A percentile compares a stretch with the other conserved stretches of the same genome.
These are phyloP conservation scores for Alouatta palliata DNA, from an alignment of 2,113 vertebrate species.

Conservation along the genomic window DNA sequence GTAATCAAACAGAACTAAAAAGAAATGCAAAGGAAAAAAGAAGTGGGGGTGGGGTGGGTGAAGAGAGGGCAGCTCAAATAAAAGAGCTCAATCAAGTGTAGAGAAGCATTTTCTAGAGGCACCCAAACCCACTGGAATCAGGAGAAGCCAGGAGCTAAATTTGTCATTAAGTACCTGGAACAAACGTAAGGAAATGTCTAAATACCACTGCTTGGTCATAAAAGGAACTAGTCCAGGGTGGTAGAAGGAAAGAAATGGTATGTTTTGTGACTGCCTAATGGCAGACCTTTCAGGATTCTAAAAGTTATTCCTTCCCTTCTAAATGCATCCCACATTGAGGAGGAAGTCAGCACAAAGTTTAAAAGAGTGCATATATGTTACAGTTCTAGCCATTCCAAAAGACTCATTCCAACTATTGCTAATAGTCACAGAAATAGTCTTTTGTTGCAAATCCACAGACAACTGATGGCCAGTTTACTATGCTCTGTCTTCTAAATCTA, in stretches of 20 bases:
- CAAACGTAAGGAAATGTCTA: conserved; percentile 29
- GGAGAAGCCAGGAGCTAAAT: conserved; percentile 7
- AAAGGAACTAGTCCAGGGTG: conserved; percentile 21
- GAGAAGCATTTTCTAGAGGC: conserved; percentile 30
- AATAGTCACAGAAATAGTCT: conserved; percentile 8
- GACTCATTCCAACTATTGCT: background rate
- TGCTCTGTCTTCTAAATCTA: background rate
- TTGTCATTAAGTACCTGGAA: background rate
- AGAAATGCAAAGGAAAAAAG: background rate
- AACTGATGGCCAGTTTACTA: background rate
- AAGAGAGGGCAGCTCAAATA: background rate
- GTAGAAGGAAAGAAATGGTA: conserved; percentile 5
- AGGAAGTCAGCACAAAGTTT: background rate
- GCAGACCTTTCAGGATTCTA: background rate
- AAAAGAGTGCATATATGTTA: background rate
- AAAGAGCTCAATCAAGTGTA: background rate
- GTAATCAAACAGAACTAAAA: conserved; percentile 47
- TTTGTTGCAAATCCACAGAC: background rate
- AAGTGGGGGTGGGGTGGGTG: background rate
- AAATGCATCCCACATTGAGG: background rate
- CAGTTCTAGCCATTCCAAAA: background rate
- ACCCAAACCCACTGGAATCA: background rate
- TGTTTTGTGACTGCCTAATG: background rate
- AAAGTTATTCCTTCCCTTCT: conserved; percentile 28
- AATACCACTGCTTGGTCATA: background rate